These are phyloP conservation scores for Chymomyza amoena DNA, from an alignment of 2,888 invertebrate genomes.

Conservation along the genomic window DNA sequence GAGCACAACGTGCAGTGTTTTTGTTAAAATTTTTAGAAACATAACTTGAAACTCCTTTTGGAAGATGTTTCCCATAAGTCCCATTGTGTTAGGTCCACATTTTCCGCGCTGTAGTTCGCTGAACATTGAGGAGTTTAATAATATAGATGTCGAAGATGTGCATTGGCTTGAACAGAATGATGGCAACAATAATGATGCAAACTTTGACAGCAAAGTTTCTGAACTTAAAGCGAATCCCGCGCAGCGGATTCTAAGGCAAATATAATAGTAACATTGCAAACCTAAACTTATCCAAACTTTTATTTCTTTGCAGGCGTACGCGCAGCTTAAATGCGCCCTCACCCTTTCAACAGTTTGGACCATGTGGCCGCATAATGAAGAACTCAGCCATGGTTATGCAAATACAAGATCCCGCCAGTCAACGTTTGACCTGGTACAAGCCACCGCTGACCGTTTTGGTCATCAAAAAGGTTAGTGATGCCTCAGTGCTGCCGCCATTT, in stretches of 20 bases:
- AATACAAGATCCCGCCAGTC: slow-evolving; percentile 98
- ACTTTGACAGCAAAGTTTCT: slow-evolving; percentile 10
- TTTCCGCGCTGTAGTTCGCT: slow-evolving; percentile 44
- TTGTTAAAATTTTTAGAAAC: background rate
- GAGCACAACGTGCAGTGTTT: background rate
- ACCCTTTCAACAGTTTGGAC: slow-evolving; percentile 97
- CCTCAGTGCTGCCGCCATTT: slow-evolving; percentile 92
- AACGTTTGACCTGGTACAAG: slow-evolving; percentile 97
- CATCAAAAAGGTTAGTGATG: slow-evolving; percentile 97
- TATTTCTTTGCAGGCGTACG: slow-evolving; percentile 87
- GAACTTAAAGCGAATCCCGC: slow-evolving; percentile 44
- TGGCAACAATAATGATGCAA: slow-evolving; percentile 19
- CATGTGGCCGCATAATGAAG: slow-evolving; percentile 98
- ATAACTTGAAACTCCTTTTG: background rate
- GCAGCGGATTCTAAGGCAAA: slow-evolving; percentile 59
- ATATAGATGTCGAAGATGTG: slow-evolving; percentile 15
- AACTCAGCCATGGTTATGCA: slow-evolving; percentile 98
- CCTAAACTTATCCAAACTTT: slow-evolving; percentile 10
- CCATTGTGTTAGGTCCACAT: slow-evolving; percentile 29
- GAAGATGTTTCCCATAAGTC: slow-evolving; percentile 52
- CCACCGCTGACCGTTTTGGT: slow-evolving; percentile 97
- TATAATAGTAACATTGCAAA: background rate
- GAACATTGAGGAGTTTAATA: slow-evolving; percentile 50
- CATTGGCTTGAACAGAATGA: background rate
- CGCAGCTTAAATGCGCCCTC: slow-evolving; percentile 97